Evolutionary conservation across 1,140 invertebrate genomes (phyloP), one percentile per base, ranked within the genome.

Genomic region (Diorhabda sublineata): DNA sequence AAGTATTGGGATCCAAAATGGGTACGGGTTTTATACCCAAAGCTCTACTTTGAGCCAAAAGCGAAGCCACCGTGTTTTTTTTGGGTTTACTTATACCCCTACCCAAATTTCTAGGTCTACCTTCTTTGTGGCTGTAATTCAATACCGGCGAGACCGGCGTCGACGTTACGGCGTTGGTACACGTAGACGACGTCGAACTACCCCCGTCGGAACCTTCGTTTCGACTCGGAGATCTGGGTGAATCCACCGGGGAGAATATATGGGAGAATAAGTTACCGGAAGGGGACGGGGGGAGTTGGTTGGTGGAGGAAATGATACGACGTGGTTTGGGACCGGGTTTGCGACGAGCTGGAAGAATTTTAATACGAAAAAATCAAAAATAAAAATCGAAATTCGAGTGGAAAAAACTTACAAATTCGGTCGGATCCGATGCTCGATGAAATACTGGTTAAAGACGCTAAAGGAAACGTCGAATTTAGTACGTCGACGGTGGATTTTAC

Each of bases 31-130:
- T 88, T 58, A 88, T 86, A 69, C 80, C 79, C 26, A 94, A 84
- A 2, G 91, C 92, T 73, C 92, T 83, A 74, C 91, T 92, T 81
- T 94, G 92, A 0, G 92, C 92, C 42, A 95, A 81, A 44, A 95
- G 81, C 42, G 92, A 94, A 0, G 93, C 93, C 0, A 95, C 93
- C 0, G 93, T 95, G 77, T 95, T 95, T 83, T 95, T 95, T 85
- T 95, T 95, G 43, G 92, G 92, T 78, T 93, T 93, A 71, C 91
- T 93, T 3, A 93, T 91, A 2, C 92, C 92, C 3, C 92, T 85
- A 5, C 92, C 92, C 5, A 94, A 84, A 81, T 94, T 93, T 8
- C 92, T 84, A 0, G 92, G 92, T 45, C 91, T 80, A 3, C 90
- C 90, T 77, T 93, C 91, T 65, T 92, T 88, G 67, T 84, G 79